Evolutionary conservation across 2,888 invertebrate genomes (phyloP).

Genomic region (Fragum fragum): DNA sequence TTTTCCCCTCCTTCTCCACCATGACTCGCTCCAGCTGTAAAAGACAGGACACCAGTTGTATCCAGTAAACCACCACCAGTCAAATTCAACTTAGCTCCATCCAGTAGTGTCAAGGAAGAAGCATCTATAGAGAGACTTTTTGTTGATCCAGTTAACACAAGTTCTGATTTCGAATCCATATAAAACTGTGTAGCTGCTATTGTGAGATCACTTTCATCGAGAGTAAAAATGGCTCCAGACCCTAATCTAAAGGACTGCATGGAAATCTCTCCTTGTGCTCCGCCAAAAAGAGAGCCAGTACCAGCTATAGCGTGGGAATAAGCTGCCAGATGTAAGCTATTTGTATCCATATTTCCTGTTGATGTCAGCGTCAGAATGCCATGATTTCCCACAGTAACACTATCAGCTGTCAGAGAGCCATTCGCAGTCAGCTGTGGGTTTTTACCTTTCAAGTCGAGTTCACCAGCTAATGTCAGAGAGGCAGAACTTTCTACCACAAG

Average conservation of each 20-base stretch:
- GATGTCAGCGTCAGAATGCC: slow-evolving; percentile 57
- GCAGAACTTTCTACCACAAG: slow-evolving; percentile 43
- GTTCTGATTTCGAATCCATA: slow-evolving; percentile 49
- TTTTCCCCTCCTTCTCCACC: slow-evolving; percentile 75
- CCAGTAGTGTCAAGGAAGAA: slow-evolving; percentile 42
- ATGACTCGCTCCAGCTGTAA: slow-evolving; percentile 69
- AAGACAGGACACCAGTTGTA: slow-evolving; percentile 53
- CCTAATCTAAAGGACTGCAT: slow-evolving; percentile 41
- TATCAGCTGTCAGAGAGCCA: slow-evolving; percentile 55
- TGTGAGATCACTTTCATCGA: slow-evolving; percentile 38
- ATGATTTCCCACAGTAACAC: slow-evolving; percentile 61
- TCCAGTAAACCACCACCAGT: slow-evolving; percentile 52
- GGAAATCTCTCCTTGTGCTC: slow-evolving; percentile 22
- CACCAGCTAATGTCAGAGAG: slow-evolving; percentile 29
- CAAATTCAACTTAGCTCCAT: slow-evolving; percentile 46
- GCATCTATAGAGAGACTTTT: slow-evolving; percentile 45
- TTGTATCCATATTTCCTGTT: slow-evolving; percentile 45
- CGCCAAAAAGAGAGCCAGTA: slow-evolving; percentile 22
- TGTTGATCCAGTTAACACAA: slow-evolving; percentile 33
- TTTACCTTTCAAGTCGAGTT: slow-evolving; percentile 60
- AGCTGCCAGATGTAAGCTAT: slow-evolving; percentile 55
- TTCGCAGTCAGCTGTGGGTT: slow-evolving; percentile 54
- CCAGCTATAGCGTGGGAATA: slow-evolving; percentile 44
- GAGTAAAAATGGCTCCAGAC: slow-evolving; percentile 35
- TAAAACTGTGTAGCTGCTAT: slow-evolving; percentile 31